Base-by-base conservation (phyloP, 2,113 vertebrate genomes). In the Otolemur garnettii region DNA sequence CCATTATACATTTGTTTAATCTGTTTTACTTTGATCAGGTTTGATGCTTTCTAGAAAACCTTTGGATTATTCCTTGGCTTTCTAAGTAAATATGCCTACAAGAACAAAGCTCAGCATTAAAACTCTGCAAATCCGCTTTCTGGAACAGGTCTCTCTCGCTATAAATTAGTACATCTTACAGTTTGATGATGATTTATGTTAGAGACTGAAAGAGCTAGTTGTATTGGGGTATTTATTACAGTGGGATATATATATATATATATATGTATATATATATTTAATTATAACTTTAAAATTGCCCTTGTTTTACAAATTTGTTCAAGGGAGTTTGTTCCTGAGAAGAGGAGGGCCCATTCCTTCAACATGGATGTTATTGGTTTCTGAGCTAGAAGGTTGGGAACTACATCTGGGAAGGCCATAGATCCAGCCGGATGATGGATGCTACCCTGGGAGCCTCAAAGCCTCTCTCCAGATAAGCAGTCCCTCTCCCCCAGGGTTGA, bases 31-130 rank as follows among this genome's bases (percentile, higher is more conserved):
- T 74, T 85, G 45, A 87, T 81, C 9, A 10, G 30, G 77, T 64
- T 90, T 74, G 79, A 12, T 10, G 24, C 35, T 91, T 69, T 66
- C 19, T 60, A 69, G 79, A 85, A 96, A 96, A 69, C 4, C 75
- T 96, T 57, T 83, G 42, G 50, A 60, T 91, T 85, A n/a, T 33
- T 91, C 35, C 88, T 87, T 79, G 30, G 12, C 35, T 97, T 87
- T 92, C 88, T 86, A 94, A 96, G 64, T 55, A 69, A 24, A 53
- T 22, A 81, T 28, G 4, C 22, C 72, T 35, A 2, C 11, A 85
- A 55, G 60, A 96, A 84, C 74, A 93, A 64, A 9, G 24, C n/a
- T 80, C 33, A 42, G 38, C 22, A 21, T 78, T 75, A 93, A 83
- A 75, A 69, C 9, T 64, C 10, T 68, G 8, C 22, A 79, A 74